Evolutionary conservation across 2,888 invertebrate genomes (phyloP), one percentile per base, ranked within the genome.

Genomic region (Hirtodrosophila cameraria): DNA sequence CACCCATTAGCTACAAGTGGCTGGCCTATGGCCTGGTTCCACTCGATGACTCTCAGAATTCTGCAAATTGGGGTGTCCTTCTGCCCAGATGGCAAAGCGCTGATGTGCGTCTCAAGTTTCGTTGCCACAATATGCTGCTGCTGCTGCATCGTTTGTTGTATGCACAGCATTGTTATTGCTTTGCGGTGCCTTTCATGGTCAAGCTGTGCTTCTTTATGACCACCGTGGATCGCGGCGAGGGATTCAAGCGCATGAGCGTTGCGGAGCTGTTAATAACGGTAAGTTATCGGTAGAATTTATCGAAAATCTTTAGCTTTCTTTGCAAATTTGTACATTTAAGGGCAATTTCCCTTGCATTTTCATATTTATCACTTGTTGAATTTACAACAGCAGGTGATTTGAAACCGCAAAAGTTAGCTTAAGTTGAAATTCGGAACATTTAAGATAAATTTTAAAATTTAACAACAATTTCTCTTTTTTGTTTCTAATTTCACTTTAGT

Each of bases 161-260:
- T 2, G 6, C 36, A 0, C 69, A 79, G 35, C 9, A 20, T 1
- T 75, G 73, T 5, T 13, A 13, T 3, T 16, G 12, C 41, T 73
- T 50, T 3, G 52, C 66, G 9, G 6, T 12, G 7, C 63, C 80
- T 0, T 39, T 52, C 4, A 18, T 64, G 13, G 1, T 82, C 8
- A 78, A 78, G 38, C 27, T 79, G 2, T 39, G 45, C 36, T 82
- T 74, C 23, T 30, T 43, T 8, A 31, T 82, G 63, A 49, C 57
- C 12, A 48, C 63, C 1, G 54, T 58, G n/a, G 57, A 58, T 4
- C 30, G 3, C 0, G 67, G 59, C 2, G 45, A 45, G 18, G 5
- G 4, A 0, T 79, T 42, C 12, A 45, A 58, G 4, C 0, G 0
- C 3, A 35, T 70, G 52, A n/a, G 23, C 6, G n/a, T 59, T 0